Base-by-base conservation (phyloP, 2,113 vertebrate genomes). In the Halcyon senegalensis region DNA sequence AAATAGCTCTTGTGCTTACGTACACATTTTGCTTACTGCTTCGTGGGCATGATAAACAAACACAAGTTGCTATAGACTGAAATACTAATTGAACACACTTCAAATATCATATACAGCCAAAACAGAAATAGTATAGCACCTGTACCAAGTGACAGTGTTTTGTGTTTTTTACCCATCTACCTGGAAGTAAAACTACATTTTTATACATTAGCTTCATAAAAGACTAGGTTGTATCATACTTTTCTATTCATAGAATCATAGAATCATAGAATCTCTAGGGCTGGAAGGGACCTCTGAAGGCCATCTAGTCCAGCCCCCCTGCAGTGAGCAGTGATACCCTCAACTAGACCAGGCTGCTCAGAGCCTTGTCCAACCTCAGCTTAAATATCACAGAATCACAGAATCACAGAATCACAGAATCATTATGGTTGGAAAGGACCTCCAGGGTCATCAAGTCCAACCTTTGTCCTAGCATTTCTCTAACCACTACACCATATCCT, bases 171-270 rank as follows among this genome's bases (percentile, higher is more conserved):
- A 78, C 2, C 14, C 24, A 51, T 31, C 13, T 62, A 24, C 10
- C 13, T 53, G 15, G 31, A 62, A 58, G 4, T 48, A 48, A 74
- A 73, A 44, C 8, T 39, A 15, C 4, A 13, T n/a, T 56, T 39
- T 63, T 69, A 58, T 82, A 44, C 30, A 43, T 64, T 53, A 69
- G 5, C 30, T 76, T 15, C 10, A 69, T 9, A 76, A 72, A 93
- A 66, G 4, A 5, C 13, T 60, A 37, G 28, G 16, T 5, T 44
- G 20, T 84, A 4, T n/a, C 0, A 53, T 18, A 62, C 2, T 1
- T 90, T 53, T 55, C 4, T 67, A 75, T 7, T 35, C 35, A 35
- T 35, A 35, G 35, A 35, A 35, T 35, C 35, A n/a, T n/a, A n/a
- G n/a, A n/a, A 35, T 35, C 35, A 35, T 35, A 35, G 35, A 35